Evolutionary conservation across 2,888 invertebrate species (phyloP).

Genomic region (Conops quadrifasciatus): DNA sequence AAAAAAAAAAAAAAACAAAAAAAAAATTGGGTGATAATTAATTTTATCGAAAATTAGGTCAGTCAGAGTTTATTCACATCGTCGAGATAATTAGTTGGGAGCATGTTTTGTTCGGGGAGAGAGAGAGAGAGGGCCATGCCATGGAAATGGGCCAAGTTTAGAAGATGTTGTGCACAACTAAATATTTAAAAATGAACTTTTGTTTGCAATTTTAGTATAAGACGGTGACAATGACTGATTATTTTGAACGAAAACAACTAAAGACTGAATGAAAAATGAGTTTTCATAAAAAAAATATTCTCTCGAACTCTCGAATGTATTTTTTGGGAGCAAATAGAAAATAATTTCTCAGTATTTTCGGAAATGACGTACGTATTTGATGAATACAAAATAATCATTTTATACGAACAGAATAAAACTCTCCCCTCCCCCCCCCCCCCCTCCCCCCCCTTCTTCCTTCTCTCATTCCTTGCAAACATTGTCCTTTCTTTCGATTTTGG

Average conservation of each 20-base stretch:
- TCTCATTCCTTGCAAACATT: background rate
- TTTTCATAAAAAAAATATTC: slow-evolving; percentile 14
- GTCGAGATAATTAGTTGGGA: background rate
- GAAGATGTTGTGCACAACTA: no score
- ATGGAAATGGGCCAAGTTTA: no score
- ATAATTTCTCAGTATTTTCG: no score
- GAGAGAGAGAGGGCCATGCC: background rate
- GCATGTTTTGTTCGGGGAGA: background rate
- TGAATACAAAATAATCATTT: no score
- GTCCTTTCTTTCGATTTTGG: background rate
- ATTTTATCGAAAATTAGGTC: slow-evolving; percentile 22
- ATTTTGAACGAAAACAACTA: background rate
- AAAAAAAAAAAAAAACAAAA: slow-evolving; percentile 7
- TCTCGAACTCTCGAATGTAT: no score
- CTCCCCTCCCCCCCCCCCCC: no score
- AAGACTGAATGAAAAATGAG: background rate
- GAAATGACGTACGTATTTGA: no score
- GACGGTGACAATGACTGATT: background rate
- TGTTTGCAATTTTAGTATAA: background rate
- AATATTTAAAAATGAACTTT: background rate
- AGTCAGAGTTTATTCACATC: slow-evolving; percentile 25
- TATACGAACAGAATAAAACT: no score
- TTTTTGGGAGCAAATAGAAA: no score
- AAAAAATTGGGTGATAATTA: slow-evolving; percentile 3
- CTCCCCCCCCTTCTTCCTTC: no score